Evolutionary conservation across 2,113 vertebrate genomes (phyloP).

Genomic region (Dendrocopos noguchii): DNA sequence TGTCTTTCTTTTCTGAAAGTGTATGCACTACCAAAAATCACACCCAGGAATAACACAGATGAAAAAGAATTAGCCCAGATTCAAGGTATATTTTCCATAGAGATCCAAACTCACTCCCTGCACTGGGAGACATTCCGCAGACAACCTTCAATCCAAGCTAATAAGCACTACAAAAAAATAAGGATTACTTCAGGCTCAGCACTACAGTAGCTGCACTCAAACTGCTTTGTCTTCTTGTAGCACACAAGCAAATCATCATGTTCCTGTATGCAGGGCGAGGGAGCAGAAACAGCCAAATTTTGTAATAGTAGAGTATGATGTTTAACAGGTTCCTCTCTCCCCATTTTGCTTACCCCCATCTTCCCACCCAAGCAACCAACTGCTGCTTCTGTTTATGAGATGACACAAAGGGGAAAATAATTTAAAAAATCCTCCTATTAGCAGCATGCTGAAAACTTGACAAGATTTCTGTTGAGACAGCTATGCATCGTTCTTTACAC

Average conservation of each 20-base stretch:
- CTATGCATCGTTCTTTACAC: not conserved
- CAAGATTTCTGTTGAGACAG: not conserved
- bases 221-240: not conserved
- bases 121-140: not conserved
- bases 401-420: fast-evolving
- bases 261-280: not conserved
- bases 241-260: not conserved
- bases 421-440: not conserved
- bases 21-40: not conserved
- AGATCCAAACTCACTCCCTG: not conserved
- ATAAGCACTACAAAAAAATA: not conserved
- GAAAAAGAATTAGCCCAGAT: not conserved
- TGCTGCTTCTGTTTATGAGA: not conserved
- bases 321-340: not conserved
- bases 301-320: fast-evolving
- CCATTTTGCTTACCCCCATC: not conserved
- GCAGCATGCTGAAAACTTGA: not conserved
- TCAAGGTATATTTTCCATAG: not conserved
- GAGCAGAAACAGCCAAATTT: not conserved
- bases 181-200: not conserved
- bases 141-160: not conserved
- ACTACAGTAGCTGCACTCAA: not conserved
- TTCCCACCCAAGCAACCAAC: not conserved
- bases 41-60: fast-evolving
- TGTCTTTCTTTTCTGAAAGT: not conserved